Evolutionary conservation across 2,113 vertebrate species (phyloP).

Genomic region (Actinemys pallida): DNA sequence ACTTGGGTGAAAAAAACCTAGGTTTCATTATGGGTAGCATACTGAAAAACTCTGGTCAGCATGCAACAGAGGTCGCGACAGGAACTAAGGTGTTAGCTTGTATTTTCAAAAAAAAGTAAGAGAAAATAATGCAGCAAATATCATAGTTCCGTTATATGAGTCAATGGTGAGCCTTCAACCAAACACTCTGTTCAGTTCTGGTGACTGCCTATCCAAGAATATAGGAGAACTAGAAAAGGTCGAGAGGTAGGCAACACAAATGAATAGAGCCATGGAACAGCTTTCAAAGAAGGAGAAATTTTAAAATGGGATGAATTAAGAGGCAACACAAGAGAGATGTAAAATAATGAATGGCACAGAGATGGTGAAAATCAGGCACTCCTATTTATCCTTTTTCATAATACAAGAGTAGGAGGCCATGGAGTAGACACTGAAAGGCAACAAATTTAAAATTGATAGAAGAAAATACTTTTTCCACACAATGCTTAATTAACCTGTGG

Average conservation of each 20-base stretch:
- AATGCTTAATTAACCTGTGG: no score
- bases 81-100: no score
- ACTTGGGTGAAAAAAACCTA: neutral
- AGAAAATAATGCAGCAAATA: no score
- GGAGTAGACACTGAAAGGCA: neutral
- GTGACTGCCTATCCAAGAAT: neutral
- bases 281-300: neutral
- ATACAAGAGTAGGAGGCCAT: fast-evolving
- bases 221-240: neutral
- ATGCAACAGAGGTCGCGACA: no score
- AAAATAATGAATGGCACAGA: neutral
- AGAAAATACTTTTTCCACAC: neutral
- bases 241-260: neutral
- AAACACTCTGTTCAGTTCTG: neutral
- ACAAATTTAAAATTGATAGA: neutral
- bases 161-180: neutral
- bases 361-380: neutral
- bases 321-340: neutral
- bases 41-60: neutral
- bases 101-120: no score
- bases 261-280: neutral
- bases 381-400: neutral
- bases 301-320: neutral
- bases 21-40: neutral
- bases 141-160: neutral